Evolutionary conservation across 2,113 vertebrate species (phyloP).

Genomic region (Eubucco bourcierii): DNA sequence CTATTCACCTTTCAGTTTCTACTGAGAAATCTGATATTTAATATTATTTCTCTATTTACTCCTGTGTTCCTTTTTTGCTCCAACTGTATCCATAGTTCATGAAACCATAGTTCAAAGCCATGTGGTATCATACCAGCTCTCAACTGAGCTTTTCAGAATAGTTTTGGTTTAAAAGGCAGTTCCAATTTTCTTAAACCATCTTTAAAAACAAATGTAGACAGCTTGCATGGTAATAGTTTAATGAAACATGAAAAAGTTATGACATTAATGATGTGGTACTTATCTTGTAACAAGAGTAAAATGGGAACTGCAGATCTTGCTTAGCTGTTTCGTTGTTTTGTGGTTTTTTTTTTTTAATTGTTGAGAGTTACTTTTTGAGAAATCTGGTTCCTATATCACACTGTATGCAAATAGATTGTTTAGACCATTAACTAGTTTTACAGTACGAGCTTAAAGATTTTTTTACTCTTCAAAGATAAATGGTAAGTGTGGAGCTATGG

Average conservation of each 20-base stretch:
- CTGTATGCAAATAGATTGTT: not conserved
- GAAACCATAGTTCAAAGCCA: not conserved
- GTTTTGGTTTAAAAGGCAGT: not conserved
- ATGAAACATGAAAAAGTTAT: not conserved
- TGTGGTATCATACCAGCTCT: not conserved
- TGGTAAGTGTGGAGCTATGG: not conserved
- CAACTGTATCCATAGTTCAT: not conserved
- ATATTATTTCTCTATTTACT: not conserved
- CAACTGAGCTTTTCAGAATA: not conserved
- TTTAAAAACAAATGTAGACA: not conserved
- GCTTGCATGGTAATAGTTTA: not conserved
- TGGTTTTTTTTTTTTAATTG: not conserved
- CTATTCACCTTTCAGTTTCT: not conserved
- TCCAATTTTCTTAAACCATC: not conserved
- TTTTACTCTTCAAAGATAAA: not conserved
- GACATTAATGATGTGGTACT: not conserved
- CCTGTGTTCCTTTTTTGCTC: not conserved
- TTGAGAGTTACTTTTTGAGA: not conserved
- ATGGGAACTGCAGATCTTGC: not conserved
- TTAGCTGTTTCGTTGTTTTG: not conserved
- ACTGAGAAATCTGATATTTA: not conserved
- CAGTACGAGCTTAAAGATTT: not conserved
- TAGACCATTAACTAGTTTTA: not conserved
- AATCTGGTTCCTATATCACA: not conserved
- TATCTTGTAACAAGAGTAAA: not conserved